Conservation (phyloP, 2,113 vertebrate genomes). For the rabbit (Oryctolagus cuniculus) region DNA sequence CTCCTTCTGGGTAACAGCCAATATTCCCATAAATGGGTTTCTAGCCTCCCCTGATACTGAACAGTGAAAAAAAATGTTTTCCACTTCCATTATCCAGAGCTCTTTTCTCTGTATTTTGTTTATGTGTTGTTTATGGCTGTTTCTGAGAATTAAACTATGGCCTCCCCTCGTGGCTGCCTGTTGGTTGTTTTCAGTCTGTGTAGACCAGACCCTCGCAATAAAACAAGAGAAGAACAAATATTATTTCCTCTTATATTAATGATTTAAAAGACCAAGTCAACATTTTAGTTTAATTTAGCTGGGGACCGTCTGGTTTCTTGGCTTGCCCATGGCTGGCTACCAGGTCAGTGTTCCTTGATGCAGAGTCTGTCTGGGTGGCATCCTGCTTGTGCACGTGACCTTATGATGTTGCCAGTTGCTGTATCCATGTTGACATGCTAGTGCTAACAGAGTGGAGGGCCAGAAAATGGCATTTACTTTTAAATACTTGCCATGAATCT, state of each 20-base stretch:
- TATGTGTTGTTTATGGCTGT: background rate
- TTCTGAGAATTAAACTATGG: background rate
- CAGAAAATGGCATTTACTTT: background rate
- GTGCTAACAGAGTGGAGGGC: background rate
- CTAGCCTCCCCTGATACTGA: background rate
- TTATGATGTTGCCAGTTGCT: background rate
- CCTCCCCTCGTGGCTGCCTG: background rate
- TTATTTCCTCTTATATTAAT: background rate
- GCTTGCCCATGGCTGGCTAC: background rate
- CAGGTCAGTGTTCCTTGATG: background rate
- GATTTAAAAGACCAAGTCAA: background rate
- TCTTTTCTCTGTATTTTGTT: background rate
- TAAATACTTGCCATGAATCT: background rate
- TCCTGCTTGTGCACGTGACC: background rate
- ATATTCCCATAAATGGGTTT: background rate
- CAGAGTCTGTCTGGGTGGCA: background rate
- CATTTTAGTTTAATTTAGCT: constrained; percentile 7
- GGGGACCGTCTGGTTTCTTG: background rate
- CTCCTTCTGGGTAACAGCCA: background rate
- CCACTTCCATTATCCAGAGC: background rate
- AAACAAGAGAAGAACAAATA: constrained; percentile 27
- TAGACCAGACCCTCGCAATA: background rate
- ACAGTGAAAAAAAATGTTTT: background rate
- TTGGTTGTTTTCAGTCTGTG: background rate
- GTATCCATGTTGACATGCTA: background rate